These are phyloP conservation scores for Strigamia crassipes DNA, from an alignment of 2,888 invertebrate species.

Conservation along the genomic window DNA sequence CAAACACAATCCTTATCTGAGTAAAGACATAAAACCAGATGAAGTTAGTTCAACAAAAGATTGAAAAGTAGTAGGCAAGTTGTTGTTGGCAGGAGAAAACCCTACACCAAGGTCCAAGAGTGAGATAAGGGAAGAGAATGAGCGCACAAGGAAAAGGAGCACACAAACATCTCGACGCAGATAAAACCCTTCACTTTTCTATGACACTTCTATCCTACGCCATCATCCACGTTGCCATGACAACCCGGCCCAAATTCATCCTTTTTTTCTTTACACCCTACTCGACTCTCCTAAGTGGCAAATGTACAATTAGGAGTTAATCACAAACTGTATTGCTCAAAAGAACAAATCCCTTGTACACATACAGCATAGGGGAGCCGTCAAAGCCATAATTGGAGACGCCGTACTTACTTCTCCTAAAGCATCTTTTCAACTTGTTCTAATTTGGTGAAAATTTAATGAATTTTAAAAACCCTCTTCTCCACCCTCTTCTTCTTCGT, in stretches of 20 bases:
- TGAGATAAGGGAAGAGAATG: constrained; percentile 20
- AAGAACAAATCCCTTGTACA: not conserved
- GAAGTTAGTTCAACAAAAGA: constrained; percentile 19
- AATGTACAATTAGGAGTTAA: constrained; percentile 7
- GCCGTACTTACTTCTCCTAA: not conserved
- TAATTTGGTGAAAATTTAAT: constrained; percentile 42
- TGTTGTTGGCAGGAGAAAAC: constrained; percentile 4
- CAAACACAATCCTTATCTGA: constrained; percentile 37
- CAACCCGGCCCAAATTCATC: not conserved
- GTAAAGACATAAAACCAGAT: constrained; percentile 26
- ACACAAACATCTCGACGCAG: constrained; percentile 28
- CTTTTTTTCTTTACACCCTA: not conserved
- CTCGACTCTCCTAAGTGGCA: not conserved
- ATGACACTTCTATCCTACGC: constrained; percentile 5
- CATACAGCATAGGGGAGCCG: not conserved
- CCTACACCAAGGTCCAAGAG: constrained; percentile 26
- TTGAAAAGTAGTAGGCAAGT: constrained; percentile 32
- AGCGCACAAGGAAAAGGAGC: not conserved
- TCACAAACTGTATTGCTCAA: not conserved
- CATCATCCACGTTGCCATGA: constrained; percentile 1
- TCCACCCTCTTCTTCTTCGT: not conserved
- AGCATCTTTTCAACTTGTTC: not conserved
- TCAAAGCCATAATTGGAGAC: constrained; percentile 4
- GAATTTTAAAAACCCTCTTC: constrained; percentile 1
- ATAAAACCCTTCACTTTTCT: constrained; percentile 37